Base-by-base conservation (phyloP, 2,888 invertebrate genomes). In the Drosophila borborema region DNA sequence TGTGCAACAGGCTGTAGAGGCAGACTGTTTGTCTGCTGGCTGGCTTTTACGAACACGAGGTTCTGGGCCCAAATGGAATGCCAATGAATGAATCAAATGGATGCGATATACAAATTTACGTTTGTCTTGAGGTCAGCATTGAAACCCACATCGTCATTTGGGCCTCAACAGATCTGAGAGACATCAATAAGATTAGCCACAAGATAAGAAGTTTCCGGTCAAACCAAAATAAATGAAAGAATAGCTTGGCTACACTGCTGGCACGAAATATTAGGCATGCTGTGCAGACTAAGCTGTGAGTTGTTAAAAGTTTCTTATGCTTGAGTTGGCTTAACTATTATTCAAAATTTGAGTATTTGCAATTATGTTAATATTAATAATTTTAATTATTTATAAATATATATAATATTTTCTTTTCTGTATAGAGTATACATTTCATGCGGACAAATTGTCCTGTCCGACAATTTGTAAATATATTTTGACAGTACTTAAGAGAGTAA, bases 151-250 rank as follows among this genome's bases (percentile, higher is more conserved):
- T 76, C 72, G 89, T 77, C 72, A 81, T 79, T 81, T 78, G 80
- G 62, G 74, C 54, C 68, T 65, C 61, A 64, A 54, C 66, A 74
- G 74, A 80, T 84, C 75, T 72, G 70, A 78, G 86, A 86, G 86
- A 86, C 81, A 90, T 91, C 80, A 82, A 75, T 77, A 75, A 91
- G 92, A 91, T 92, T 80, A 89, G 82, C 89, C 82, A 80, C 64
- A 64, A 86, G 91, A 91, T 91, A 91, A 91, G 72, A 84, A 81
- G 86, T 91, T 91, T 91, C 91, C 92, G 92, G 91, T 85, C 89
- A 84, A 86, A 60, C 48, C 72, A 60, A 80, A 80, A 72, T 74
- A 81, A 83, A 77, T 71, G 74, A 74, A 76, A 76, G 73, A 75
- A 69, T 46, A 62, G 31, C 64, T 49, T 41, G 49, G 0, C 28